Evolutionary conservation across 2,113 vertebrate genomes (phyloP).

Genomic region (Cariama cristata): DNA sequence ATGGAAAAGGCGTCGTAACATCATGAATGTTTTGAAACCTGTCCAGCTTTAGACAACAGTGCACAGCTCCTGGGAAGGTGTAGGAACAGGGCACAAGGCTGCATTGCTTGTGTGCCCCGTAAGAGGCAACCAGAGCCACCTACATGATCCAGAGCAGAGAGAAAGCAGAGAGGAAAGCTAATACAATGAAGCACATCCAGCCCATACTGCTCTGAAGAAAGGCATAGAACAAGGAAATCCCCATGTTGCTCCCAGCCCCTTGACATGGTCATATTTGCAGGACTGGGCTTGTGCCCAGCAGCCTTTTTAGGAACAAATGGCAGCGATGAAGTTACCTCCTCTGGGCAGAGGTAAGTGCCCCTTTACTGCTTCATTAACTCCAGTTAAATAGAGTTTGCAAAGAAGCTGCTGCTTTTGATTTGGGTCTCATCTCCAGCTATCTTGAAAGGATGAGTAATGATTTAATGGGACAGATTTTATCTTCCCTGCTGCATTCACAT

Average conservation of each 20-base stretch:
- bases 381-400: constrained; percentile 30
- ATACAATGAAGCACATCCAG: not conserved
- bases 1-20: not conserved
- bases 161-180: not conserved
- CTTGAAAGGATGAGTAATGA: constrained; percentile 43
- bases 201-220: not conserved
- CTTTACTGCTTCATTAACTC: constrained; percentile 17
- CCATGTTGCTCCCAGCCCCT: not conserved
- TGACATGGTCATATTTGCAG: not conserved
- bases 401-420: constrained; percentile 19
- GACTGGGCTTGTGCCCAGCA: not conserved
- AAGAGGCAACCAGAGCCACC: not conserved
- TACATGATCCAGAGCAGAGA: not conserved
- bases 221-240: not conserved
- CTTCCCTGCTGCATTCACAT: not conserved
- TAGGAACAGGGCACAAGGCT: not conserved
- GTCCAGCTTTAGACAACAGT: not conserved
- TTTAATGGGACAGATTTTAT: constrained; percentile 43
- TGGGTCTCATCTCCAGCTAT: not conserved
- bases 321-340: not conserved
- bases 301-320: not conserved
- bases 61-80: not conserved
- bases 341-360: not conserved
- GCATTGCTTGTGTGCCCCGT: not conserved
- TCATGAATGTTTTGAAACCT: not conserved